phyloP scores from a whole-genome alignment of 2,113 vertebrate genomes.

The Rhinolophus ferrumequinum region DNA sequence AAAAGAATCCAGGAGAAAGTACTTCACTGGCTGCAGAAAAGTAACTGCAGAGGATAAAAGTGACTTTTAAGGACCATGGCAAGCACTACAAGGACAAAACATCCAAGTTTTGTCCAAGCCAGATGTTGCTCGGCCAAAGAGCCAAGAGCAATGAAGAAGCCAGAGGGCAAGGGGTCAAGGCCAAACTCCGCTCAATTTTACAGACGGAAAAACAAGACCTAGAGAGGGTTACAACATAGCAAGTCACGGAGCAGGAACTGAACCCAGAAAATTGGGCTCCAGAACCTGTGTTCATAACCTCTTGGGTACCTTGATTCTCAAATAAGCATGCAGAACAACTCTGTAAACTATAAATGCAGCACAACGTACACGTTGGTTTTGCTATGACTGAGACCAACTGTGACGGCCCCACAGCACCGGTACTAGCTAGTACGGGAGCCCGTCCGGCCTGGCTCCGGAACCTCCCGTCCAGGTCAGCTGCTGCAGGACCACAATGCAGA shows the following conservation, averaged over 20 bases:
- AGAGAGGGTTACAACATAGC: not conserved
- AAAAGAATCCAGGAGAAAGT: not conserved
- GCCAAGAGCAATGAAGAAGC: not conserved
- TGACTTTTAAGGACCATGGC: not conserved
- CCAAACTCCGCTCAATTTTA: not conserved
- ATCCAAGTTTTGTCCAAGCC: not conserved
- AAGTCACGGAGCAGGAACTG: not conserved
- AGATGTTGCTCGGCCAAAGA: not conserved
- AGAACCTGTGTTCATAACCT: not conserved
- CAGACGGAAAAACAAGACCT: not conserved
- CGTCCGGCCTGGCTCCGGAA: not conserved
- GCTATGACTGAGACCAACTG: not conserved
- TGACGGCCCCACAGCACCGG: not conserved
- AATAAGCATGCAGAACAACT: not conserved
- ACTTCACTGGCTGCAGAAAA: not conserved
- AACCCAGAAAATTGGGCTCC: slow-evolving; percentile 7
- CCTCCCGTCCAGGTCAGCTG: not conserved
- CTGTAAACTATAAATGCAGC: not conserved
- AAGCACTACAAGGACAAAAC: not conserved
- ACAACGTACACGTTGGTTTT: not conserved
- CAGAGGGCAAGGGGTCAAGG: not conserved
- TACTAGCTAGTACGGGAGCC: not conserved
- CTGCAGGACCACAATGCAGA: not conserved
- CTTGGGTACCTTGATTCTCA: not conserved
- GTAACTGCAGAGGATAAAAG: not conserved